Conservation (phyloP, 2,113 vertebrate species). For the Corvus moneduloides region DNA sequence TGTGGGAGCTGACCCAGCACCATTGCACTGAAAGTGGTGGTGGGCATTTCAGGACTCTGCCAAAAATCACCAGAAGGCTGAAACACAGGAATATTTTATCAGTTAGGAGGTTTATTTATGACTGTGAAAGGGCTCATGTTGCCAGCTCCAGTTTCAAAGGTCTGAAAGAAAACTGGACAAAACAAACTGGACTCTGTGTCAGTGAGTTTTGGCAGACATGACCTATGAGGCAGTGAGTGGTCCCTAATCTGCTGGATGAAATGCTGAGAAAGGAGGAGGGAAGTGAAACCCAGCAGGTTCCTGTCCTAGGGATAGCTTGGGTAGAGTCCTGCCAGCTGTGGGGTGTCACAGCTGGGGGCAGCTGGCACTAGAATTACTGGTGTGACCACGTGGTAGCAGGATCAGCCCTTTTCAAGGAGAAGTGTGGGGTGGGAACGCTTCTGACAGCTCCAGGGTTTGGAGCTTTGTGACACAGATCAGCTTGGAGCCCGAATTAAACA, state of each 20-base stretch:
- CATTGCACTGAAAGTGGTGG: fast-evolving
- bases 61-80: not conserved
- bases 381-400: fast-evolving
- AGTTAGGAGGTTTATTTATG: not conserved
- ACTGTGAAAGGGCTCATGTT: not conserved
- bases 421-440: fast-evolving
- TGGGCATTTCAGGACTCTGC: not conserved
- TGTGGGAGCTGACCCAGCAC: not conserved
- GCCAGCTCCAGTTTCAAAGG: not conserved
- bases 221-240: fast-evolving
- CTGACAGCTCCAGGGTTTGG: not conserved
- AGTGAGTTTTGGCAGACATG: not conserved
- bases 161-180: not conserved
- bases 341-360: not conserved
- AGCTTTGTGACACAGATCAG: not conserved
- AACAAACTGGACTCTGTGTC: fast-evolving
- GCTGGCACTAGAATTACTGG: not conserved
- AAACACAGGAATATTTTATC: not conserved
- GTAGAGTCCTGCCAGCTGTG: not conserved
- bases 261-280: not conserved
- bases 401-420: not conserved
- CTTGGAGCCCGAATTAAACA: not conserved
- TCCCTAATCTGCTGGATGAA: not conserved
- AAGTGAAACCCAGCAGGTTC: not conserved
- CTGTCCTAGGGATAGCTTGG: not conserved